phyloP scores from a whole-genome alignment of 1,140 invertebrate genomes.

The Megalopta genalis region DNA sequence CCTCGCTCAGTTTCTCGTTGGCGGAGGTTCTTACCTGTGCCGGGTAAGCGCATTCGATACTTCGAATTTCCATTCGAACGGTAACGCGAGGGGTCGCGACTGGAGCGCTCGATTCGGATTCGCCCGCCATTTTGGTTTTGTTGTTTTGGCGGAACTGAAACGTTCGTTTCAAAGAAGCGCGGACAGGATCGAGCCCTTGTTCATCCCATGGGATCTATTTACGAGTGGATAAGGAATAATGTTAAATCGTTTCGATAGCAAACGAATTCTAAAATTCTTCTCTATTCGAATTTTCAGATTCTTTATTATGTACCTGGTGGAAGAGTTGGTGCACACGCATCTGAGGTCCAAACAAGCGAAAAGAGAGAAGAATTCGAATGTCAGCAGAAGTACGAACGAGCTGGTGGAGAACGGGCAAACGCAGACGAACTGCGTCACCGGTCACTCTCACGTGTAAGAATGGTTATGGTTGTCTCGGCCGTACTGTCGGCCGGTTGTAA shows the following conservation, averaged over 20 bases:
- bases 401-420: constrained; percentile 69
- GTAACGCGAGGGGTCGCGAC: too few relatives aligned
- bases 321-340: constrained; percentile 89
- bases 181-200: too few relatives aligned
- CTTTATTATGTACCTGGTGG: constrained; percentile 91
- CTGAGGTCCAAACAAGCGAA: constrained; percentile 74
- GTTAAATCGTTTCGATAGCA: too few relatives aligned
- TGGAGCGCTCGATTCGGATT: too few relatives aligned
- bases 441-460: constrained; percentile 66
- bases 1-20: constrained; percentile 83
- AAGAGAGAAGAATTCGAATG: constrained; percentile 17
- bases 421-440: constrained; percentile 21
- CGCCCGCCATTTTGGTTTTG: too few relatives aligned
- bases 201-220: too few relatives aligned
- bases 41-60: constrained; percentile 71
- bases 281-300: constrained; percentile 82
- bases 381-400: constrained; percentile 71
- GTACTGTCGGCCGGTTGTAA: not conserved
- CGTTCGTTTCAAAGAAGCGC: too few relatives aligned
- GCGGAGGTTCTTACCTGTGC: constrained; percentile 86
- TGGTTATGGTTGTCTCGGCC: not conserved
- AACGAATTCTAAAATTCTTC: too few relatives aligned
- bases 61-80: not conserved
- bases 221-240: too few relatives aligned
- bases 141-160: too few relatives aligned